These are phyloP conservation scores for Phalacrocorax pelagicus DNA, from an alignment of 2,113 vertebrate species.

Conservation along the genomic window DNA sequence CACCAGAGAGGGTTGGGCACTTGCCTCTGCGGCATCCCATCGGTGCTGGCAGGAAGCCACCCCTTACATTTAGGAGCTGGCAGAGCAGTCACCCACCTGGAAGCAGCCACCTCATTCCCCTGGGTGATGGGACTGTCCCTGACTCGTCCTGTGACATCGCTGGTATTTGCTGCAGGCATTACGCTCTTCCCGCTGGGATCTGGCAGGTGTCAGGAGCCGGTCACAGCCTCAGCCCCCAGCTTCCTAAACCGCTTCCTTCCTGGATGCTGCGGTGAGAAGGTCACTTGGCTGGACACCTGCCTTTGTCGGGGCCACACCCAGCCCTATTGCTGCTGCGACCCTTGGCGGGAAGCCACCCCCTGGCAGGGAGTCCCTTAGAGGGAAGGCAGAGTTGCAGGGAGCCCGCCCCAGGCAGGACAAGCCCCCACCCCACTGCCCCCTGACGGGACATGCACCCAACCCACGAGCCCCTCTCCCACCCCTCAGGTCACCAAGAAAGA, in stretches of 20 bases:
- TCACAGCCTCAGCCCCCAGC: neutral
- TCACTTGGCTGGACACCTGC: constrained; percentile 16
- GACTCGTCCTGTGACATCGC: fast-evolving
- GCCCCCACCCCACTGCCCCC: neutral
- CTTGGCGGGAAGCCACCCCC: neutral
- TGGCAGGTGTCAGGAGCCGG: neutral
- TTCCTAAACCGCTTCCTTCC: neutral
- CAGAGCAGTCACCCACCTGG: neutral
- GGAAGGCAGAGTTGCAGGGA: neutral
- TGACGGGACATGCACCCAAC: neutral
- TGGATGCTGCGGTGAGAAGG: neutral
- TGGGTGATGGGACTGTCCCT: fast-evolving
- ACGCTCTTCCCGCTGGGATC: neutral
- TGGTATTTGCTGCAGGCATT: neutral
- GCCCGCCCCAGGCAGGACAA: neutral
- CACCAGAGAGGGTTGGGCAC: neutral
- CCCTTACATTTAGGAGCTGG: neutral
- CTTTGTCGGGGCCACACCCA: neutral
- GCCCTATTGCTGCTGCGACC: neutral
- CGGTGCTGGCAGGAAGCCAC: neutral
- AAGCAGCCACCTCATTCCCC: neutral
- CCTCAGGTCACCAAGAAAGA: neutral
- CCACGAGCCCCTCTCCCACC: fast-evolving
- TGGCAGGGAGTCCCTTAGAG: neutral
- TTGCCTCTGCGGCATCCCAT: neutral